Conservation (phyloP, 2,888 invertebrate genomes). For the Macrosoma leucophasiata region DNA sequence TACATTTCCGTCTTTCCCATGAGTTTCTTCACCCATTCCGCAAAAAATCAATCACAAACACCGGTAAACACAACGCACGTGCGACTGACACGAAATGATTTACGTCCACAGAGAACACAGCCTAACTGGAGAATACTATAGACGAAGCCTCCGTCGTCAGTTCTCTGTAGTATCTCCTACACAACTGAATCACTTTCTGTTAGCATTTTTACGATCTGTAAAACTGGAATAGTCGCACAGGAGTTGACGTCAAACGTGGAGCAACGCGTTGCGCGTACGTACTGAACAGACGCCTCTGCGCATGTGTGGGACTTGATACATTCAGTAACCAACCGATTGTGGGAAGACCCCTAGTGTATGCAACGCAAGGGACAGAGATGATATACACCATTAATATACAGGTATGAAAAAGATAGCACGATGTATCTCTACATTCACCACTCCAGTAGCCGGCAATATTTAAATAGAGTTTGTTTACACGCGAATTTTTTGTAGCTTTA, state of each 20-base stretch:
- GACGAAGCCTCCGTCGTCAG: conserved; percentile 27
- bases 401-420: conserved; percentile 18
- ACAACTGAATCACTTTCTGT: conserved; percentile 61
- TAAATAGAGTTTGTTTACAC: too few relatives aligned
- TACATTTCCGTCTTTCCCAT: conserved; percentile 71
- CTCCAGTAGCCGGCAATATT: conserved; percentile 14
- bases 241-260: conserved; percentile 39
- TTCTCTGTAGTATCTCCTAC: conserved; percentile 42
- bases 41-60: conserved; percentile 62
- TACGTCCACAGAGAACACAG: conserved; percentile 22
- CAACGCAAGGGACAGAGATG: conserved; percentile 19
- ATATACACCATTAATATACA: background rate
- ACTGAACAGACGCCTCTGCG: conserved; percentile 36
- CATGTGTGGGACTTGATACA: conserved; percentile 39
- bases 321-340: conserved; percentile 17
- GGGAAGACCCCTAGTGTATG: conserved; percentile 19
- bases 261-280: conserved; percentile 31
- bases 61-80: conserved; percentile 55
- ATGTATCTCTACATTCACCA: conserved; percentile 8
- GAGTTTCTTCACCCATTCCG: conserved; percentile 69
- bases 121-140: conserved; percentile 1
- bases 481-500: too few relatives aligned
- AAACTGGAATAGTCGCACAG: conserved; percentile 49
- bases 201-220: conserved; percentile 57
- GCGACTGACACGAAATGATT: conserved; percentile 27